Evolutionary conservation across 2,113 vertebrate species (phyloP).

Genomic region (Nycticorax nycticorax): DNA sequence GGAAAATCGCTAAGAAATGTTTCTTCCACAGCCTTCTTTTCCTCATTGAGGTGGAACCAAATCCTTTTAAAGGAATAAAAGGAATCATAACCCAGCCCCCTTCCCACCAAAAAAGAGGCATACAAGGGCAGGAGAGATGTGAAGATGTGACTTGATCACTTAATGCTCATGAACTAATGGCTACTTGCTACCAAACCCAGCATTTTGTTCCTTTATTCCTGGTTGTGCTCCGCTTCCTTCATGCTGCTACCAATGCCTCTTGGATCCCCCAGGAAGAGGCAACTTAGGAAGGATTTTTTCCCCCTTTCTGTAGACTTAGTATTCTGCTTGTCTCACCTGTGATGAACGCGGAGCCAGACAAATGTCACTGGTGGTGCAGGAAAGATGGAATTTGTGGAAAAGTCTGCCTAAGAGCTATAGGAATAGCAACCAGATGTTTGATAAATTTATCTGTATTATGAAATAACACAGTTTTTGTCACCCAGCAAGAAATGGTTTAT

Average conservation of each 20-base stretch:
- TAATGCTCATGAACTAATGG: not conserved
- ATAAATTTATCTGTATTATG: not conserved
- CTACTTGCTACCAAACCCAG: not conserved
- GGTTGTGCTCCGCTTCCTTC: not conserved
- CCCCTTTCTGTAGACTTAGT: not conserved
- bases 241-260: not conserved
- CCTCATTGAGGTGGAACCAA: not conserved
- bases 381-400: not conserved
- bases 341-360: not conserved
- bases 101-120: not conserved
- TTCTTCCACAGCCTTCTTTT: not conserved
- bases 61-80: not conserved
- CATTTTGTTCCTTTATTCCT: not conserved
- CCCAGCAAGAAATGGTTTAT: not conserved
- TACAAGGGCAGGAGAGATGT: not conserved
- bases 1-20: not conserved
- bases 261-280: not conserved
- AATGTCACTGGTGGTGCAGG: not conserved
- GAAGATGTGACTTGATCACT: not conserved
- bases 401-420: not conserved
- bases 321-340: not conserved
- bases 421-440: not conserved
- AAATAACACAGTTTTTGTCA: not conserved
- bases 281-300: not conserved
- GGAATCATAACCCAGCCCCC: not conserved